Conservation (phyloP, 2,797 vertebrate species). For the Syngnathus acus region DNA sequence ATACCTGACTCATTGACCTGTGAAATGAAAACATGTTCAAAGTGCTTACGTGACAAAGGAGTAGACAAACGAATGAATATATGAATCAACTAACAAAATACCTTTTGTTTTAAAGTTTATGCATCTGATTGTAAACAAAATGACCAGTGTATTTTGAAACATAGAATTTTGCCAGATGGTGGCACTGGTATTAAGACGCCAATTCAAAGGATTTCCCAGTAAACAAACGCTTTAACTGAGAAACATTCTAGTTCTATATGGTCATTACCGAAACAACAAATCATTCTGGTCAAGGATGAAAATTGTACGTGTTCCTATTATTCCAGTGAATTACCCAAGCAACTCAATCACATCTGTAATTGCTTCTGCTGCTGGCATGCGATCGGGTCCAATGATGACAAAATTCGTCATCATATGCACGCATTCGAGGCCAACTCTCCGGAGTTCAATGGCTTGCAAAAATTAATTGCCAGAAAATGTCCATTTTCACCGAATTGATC, state of each 20-base stretch:
- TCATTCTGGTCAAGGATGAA: constrained; percentile 11
- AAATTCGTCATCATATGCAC: constrained; percentile 32
- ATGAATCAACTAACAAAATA: neutral
- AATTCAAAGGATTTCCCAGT: too few relatives aligned
- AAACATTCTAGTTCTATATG: neutral
- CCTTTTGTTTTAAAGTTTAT: neutral
- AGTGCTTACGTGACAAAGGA: neutral
- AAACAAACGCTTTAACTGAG: neutral
- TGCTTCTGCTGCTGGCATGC: constrained; percentile 29
- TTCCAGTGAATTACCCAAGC: constrained; percentile 32
- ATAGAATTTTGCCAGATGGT: neutral
- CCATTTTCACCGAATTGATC: constrained; percentile 55
- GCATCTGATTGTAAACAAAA: too few relatives aligned
- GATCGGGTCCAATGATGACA: constrained; percentile 43
- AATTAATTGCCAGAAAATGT: constrained; percentile 55
- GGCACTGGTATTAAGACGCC: neutral
- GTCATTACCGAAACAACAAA: neutral
- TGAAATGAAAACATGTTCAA: constrained; percentile 40
- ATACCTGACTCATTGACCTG: constrained; percentile 39
- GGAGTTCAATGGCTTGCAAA: constrained; percentile 48
- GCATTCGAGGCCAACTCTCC: constrained; percentile 17
- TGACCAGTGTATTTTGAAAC: neutral
- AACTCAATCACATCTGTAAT: constrained; percentile 53
- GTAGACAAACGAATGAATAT: constrained; percentile 12
- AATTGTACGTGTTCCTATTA: constrained; percentile 34